Evolutionary conservation across 1,140 invertebrate species (phyloP).

Genomic region (Aphaenogaster floridana): DNA sequence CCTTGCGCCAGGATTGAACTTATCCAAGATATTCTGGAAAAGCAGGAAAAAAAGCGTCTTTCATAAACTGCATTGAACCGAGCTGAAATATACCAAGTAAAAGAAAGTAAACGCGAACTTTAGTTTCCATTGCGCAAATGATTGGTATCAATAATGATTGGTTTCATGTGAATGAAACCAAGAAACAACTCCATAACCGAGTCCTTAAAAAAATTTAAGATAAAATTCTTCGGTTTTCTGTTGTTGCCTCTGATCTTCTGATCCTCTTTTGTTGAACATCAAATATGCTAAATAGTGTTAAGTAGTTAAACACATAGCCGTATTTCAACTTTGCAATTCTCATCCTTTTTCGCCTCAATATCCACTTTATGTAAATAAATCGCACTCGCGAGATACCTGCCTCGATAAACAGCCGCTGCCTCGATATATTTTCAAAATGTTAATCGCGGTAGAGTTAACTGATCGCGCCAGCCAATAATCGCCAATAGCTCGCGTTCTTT

Average conservation of each 20-base stretch:
- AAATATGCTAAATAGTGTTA: too few species aligned
- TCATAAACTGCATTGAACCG: neutral
- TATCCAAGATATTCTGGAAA: conserved; percentile 97
- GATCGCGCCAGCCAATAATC: neutral
- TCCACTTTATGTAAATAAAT: neutral
- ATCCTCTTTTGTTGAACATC: neutral
- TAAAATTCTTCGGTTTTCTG: neutral
- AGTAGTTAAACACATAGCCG: neutral
- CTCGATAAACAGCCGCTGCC: neutral
- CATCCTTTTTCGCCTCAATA: neutral
- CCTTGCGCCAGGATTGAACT: conserved; percentile 96
- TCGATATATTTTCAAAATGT: neutral
- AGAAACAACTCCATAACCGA: neutral
- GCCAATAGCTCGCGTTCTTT: neutral
- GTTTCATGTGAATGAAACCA: neutral
- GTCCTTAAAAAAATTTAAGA: neutral
- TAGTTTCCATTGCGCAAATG: neutral
- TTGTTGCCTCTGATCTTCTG: neutral
- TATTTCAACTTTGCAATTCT: neutral
- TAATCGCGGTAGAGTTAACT: neutral
- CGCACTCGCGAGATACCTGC: neutral
- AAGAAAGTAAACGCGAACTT: neutral
- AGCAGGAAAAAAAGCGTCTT: conserved; percentile 75
- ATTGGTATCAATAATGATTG: neutral
- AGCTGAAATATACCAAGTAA: neutral